phyloP scores from a whole-genome alignment of 2,888 invertebrate species.

The Aphrophora alni region DNA sequence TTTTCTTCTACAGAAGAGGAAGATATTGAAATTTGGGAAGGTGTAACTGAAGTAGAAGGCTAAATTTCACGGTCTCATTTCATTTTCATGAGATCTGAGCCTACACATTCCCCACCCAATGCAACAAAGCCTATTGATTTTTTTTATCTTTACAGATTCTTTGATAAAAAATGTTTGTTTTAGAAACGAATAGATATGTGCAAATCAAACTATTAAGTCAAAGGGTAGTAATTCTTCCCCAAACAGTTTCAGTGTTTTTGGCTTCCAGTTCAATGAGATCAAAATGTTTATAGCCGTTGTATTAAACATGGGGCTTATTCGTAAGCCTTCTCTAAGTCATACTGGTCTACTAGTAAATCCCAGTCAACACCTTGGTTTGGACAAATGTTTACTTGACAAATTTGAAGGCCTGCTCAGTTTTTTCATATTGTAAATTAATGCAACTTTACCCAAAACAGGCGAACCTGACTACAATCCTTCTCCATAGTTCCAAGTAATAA shows the following conservation, averaged over 20 bases:
- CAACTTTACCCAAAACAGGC: neutral
- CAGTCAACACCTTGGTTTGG: neutral
- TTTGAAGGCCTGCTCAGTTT: neutral
- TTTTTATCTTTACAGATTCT: neutral
- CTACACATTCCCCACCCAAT: conserved; percentile 18
- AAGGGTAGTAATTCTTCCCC: neutral
- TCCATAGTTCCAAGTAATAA: neutral
- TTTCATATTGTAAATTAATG: conserved; percentile 7
- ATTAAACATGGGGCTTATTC: conserved; percentile 16
- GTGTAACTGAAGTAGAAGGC: neutral
- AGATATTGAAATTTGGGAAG: neutral
- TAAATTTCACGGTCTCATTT: neutral
- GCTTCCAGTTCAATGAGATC: conserved; percentile 17
- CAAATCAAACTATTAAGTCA: neutral
- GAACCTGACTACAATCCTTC: neutral
- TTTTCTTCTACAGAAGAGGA: neutral
- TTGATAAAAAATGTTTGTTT: conserved; percentile 11
- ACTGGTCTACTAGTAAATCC: conserved; percentile 15
- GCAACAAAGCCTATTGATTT: neutral
- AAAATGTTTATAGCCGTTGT: conserved; percentile 18
- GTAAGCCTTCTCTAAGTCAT: neutral
- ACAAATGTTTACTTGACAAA: neutral
- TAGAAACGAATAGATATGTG: conserved; percentile 12
- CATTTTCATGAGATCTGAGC: neutral
- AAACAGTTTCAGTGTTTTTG: neutral